A percentile compares a stretch with the other conserved stretches of the same genome.
These are phyloP conservation scores for Stenoptilia bipunctidactyla DNA, from an alignment of 2,888 invertebrate species.

Conservation along the genomic window DNA sequence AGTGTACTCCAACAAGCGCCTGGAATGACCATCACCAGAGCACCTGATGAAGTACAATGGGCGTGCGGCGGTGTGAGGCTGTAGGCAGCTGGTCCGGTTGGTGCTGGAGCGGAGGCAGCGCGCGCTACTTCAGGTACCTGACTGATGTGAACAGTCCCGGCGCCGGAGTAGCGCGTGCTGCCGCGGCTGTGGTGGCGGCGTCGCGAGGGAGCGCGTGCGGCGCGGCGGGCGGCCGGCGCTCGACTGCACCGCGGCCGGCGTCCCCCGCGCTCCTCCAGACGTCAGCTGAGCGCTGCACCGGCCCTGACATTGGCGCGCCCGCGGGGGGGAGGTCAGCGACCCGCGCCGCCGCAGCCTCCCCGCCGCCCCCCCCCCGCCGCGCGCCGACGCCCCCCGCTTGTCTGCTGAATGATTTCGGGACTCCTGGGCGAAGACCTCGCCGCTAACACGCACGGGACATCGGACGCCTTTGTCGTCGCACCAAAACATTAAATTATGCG, in stretches of 20 bases:
- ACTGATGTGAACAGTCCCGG: constrained; percentile 86
- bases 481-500: neutral
- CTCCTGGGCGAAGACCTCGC: neutral
- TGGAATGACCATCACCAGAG: constrained; percentile 93
- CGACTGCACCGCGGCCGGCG: constrained; percentile 55
- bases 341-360: constrained; percentile 51
- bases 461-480: neutral
- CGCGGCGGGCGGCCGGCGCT: constrained; percentile 41
- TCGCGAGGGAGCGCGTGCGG: constrained; percentile 34
- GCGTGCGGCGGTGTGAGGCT: constrained; percentile 81
- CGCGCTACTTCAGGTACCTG: constrained; percentile 99
- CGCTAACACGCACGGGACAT: neutral
- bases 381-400: constrained; percentile 57
- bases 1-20: constrained; percentile 99
- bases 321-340: constrained; percentile 61
- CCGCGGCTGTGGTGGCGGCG: too few species aligned
- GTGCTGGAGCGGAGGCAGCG: constrained; percentile 74
- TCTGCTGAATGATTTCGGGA: constrained; percentile 41
- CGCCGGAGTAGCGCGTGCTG: constrained; percentile 90
- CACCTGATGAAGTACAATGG: constrained; percentile 99
- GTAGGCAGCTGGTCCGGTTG: constrained; percentile 14
- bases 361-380: constrained; percentile 18
- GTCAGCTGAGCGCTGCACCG: constrained; percentile 71
- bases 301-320: constrained; percentile 70
- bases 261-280: constrained; percentile 68